Conservation (phyloP, 2,888 invertebrate species). For the Iselma pallidipennis region DNA sequence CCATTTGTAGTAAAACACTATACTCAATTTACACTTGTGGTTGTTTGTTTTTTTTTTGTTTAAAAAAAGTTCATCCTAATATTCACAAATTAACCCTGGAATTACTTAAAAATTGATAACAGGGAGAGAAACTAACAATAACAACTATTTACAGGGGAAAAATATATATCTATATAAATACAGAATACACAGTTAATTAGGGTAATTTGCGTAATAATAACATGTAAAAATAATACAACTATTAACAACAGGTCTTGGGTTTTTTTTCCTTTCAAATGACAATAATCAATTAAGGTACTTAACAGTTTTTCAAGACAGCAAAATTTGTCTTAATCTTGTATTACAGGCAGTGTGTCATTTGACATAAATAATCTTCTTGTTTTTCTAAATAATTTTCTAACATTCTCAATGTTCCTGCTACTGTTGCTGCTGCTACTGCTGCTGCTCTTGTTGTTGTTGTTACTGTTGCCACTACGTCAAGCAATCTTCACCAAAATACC, state of each 20-base stretch:
- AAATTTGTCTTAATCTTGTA: constrained; percentile 11
- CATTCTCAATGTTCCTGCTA: background rate
- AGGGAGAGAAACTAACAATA: constrained; percentile 49
- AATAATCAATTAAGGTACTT: constrained; percentile 38
- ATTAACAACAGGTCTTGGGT: constrained; percentile 14
- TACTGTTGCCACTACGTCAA: background rate
- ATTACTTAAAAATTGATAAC: constrained; percentile 40
- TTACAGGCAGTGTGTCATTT: constrained; percentile 43
- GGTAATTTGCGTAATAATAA: constrained; percentile 37
- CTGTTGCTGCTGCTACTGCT: no score
- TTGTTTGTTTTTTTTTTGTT: constrained; percentile 36
- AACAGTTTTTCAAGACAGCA: constrained; percentile 25
- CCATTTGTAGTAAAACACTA: constrained; percentile 52
- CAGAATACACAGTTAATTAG: constrained; percentile 42
- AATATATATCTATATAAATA: constrained; percentile 45
- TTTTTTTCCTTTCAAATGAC: constrained; percentile 14
- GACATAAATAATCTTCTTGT: constrained; percentile 7
- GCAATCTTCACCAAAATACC: background rate
- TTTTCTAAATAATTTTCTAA: background rate
- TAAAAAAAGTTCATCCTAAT: constrained; percentile 46
- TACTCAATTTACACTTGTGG: constrained; percentile 48
- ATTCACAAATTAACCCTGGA: constrained; percentile 41
- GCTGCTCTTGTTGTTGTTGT: no score
- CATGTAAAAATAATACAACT: constrained; percentile 37
- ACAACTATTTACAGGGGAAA: constrained; percentile 53